phyloP scores from a whole-genome alignment of 2,797 vertebrate species.

The Rhinoraja longicauda region DNA sequence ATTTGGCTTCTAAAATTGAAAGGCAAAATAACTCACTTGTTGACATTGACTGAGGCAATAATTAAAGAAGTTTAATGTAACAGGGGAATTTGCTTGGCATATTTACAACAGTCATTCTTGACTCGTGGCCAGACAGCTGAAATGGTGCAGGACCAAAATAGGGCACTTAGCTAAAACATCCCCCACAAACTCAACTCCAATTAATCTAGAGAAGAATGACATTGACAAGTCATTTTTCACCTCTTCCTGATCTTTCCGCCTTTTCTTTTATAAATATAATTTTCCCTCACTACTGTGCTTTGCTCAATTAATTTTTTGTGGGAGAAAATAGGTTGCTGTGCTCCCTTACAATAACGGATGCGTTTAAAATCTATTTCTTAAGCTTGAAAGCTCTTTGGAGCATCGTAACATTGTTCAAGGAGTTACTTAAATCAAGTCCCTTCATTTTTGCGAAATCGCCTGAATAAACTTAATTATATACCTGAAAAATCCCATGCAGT shows the following conservation, averaged over 20 bases:
- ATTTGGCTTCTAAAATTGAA: neutral
- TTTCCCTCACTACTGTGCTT: neutral
- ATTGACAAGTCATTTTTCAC: neutral
- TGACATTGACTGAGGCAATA: constrained; percentile 12
- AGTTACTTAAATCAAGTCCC: neutral
- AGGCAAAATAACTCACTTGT: neutral
- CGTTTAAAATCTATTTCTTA: neutral
- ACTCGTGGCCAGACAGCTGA: neutral
- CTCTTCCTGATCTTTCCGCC: neutral
- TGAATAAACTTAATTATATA: neutral
- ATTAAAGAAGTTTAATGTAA: neutral
- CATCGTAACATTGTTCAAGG: neutral
- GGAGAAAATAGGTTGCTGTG: neutral
- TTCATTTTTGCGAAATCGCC: neutral
- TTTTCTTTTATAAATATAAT: neutral
- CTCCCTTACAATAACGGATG: neutral
- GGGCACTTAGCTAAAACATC: neutral
- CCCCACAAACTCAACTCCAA: neutral
- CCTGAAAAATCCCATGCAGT: neutral
- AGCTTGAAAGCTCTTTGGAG: neutral
- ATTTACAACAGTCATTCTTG: neutral
- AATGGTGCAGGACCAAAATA: neutral
- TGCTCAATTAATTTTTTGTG: neutral
- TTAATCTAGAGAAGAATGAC: neutral
- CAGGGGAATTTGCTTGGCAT: neutral